Evolutionary conservation across 2,113 vertebrate genomes (phyloP).

Genomic region (Cariama cristata): DNA sequence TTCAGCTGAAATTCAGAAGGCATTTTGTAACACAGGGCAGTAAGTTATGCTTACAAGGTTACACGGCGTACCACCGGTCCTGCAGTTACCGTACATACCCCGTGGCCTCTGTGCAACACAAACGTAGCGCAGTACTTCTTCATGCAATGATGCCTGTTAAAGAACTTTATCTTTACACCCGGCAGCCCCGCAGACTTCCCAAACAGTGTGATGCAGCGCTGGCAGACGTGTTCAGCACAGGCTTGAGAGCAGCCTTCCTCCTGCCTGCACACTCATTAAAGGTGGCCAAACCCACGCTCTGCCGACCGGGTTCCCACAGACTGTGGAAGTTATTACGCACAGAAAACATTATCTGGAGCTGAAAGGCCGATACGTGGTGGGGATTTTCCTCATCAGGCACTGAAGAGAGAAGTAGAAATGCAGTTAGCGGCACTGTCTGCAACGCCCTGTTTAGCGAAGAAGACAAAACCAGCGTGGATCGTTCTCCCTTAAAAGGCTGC

Average conservation of each 20-base stretch:
- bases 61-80: accelerated
- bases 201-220: not conserved
- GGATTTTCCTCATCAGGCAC: not conserved
- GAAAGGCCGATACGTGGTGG: not conserved
- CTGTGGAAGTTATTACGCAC: accelerated
- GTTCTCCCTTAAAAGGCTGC: slow-evolving; percentile 55
- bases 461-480: not conserved
- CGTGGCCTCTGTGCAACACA: not conserved
- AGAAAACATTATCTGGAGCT: not conserved
- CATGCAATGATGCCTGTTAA: not conserved
- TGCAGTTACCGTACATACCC: not conserved
- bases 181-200: not conserved
- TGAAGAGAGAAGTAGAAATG: not conserved
- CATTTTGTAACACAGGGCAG: not conserved
- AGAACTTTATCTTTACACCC: not conserved
- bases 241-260: not conserved
- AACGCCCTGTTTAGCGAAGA: not conserved
- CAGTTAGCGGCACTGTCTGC: not conserved
- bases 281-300: not conserved
- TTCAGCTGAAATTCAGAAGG: not conserved
- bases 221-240: not conserved
- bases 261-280: not conserved
- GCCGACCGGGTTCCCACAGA: not conserved
- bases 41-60: not conserved
- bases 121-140: not conserved